Base-by-base conservation (phyloP, 1,140 invertebrate genomes). In the Lepidurus packardi region DNA sequence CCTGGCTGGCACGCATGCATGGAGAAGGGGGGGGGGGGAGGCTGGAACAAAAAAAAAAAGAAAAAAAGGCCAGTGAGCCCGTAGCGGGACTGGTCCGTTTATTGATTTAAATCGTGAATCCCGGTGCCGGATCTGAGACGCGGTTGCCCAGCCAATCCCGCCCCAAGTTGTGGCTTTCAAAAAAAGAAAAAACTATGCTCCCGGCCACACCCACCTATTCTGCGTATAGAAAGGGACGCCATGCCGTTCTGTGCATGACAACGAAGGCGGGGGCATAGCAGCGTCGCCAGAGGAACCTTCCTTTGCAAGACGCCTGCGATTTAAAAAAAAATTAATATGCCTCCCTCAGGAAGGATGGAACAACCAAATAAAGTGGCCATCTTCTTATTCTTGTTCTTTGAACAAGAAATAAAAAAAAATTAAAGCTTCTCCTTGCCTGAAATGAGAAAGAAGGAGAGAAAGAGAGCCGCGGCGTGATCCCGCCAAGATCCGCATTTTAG, bases 101-200 rank as follows among this genome's bases (percentile, higher is more conserved):
- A 65, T 65, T 65, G 53, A 65, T 65, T 65, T 65, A 65, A 65
- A 65, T 65, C 53, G 53, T 65, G 53, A 65, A 65, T 65, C 53
- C 53, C 53, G 53, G 53, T 65, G 53, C 53, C 53, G 53, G 53
- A 65, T 65, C 53, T 65, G 53, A 65, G 53, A 65, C 53, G 53
- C 53, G 53, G 53, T 65, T 65, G 53, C 53, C 34, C 3, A 65
- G 53, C 53, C 53, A 65, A 65, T 65, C 53, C 53, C 53, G 53
- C 53, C 53, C 53, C 16, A 65, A 21, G 16, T 65, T 65, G 53
- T 16, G 13, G 53, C 53, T 65, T 21, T 34, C 4, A 3, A 34
- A 34, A 34, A 34, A 34, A 3, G 10, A 65, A n/a, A 65, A 65
- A 65, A 13, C 21, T 0, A n/a, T 13, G 16, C 21, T 21, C 8